A percentile compares a stretch with the other conserved stretches of the same genome.
phyloP scores from a whole-genome alignment of 37 sponge, comb jelly and placozoan genomes.

The Bolinopsis microptera region DNA sequence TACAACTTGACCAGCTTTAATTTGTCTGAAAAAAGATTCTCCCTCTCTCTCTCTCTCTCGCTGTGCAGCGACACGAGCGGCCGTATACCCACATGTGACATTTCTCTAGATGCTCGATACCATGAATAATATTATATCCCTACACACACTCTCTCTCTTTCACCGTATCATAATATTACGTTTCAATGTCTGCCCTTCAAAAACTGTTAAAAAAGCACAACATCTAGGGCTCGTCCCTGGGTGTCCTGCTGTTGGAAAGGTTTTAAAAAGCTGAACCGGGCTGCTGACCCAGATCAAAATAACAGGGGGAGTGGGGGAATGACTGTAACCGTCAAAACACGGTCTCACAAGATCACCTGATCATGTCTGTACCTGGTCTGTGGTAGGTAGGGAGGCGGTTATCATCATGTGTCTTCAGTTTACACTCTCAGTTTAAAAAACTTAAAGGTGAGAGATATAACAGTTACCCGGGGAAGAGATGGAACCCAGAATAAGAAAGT shows the following conservation, averaged over 20 bases:
- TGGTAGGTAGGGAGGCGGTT: too few species aligned
- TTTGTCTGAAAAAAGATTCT: not conserved
- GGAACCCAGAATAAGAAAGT: too few species aligned
- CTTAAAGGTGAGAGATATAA: too few species aligned
- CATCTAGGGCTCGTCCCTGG: not conserved
- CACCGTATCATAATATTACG: not conserved
- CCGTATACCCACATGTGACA: not conserved
- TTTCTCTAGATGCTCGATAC: too few species aligned
- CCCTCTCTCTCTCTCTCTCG: not conserved
- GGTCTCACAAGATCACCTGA: not conserved
- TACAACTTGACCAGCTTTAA: not conserved
- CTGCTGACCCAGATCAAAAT: not conserved
- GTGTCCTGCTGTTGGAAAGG: not conserved
- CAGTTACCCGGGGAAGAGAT: too few species aligned
- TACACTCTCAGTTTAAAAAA: too few species aligned
- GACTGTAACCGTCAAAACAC: not conserved
- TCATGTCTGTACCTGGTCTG: not conserved
- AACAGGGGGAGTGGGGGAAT: not conserved
- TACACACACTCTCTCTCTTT: not conserved
- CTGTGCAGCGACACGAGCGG: too few species aligned
- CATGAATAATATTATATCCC: not conserved
- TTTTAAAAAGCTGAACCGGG: not conserved
- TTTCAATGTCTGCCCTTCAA: not conserved
- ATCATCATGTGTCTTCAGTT: too few species aligned
- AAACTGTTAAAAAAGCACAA: not conserved